Base-by-base conservation (phyloP, 2,113 vertebrate genomes). In the Nycticebus coucang region DNA sequence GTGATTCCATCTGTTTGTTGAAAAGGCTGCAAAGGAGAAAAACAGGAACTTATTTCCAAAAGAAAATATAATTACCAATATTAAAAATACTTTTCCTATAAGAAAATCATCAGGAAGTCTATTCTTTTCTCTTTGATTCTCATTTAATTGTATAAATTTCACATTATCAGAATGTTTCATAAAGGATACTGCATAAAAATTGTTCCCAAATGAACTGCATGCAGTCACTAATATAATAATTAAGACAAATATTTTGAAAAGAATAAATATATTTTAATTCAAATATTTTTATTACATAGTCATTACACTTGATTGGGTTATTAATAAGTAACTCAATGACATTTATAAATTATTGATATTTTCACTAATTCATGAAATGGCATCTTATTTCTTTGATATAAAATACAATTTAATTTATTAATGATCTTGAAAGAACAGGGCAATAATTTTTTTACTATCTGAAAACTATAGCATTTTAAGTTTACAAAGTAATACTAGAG, bases 271-370 rank as follows among this genome's bases (percentile, higher is more conserved):
- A 41, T 75, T 71, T 77, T 55, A 94, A 77, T 57, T 64, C 4
- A 75, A 66, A 66, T 8, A 14, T 66, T n/a, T 85, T 74, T 66
- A 86, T 9, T 30, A 35, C 82, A 4, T 57, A 35, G 37, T 45
- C 14, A 68, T 81, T 82, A 82, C 2, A 62, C 26, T 93, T 79
- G 6, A 79, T 72, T 86, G 59, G 10, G 55, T 75, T 86, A 15
- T 89, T 82, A 87, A 64, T 90, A 95, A 80, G 26, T 68, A 77
- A 92, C 15, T 91, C 66, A 87, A 2, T 33, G n/a, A 64, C 37
- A 0, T 21, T 91, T 35, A 77, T 78, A 13, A 87, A 82, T 81
- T 82, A 57, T 50, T 82, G 19, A 45, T 64, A 2, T 90, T 87
- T 64, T 78, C 35, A 59, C n/a, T 82, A 87, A 95, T 64, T 87